Evolutionary conservation across 2,113 vertebrate genomes (phyloP).

Genomic region (Lanius ludovicianus): DNA sequence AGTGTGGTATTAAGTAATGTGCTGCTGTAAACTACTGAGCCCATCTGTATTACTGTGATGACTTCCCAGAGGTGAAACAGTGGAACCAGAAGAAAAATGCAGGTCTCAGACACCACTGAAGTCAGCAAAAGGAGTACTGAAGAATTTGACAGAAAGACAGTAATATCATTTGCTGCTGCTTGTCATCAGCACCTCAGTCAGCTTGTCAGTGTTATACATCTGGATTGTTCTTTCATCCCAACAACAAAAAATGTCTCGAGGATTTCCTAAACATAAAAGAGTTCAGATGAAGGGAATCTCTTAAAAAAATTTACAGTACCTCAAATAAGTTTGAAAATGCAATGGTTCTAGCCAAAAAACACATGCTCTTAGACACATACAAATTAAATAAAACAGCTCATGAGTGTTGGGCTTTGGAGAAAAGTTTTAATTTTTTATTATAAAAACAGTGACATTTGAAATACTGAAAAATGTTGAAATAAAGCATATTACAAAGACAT

Average conservation of each 20-base stretch:
- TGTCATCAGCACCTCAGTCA: not conserved
- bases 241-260: not conserved
- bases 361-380: not conserved
- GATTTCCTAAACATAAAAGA: not conserved
- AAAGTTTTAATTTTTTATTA: constrained; percentile 16
- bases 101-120: not conserved
- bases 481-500: constrained; percentile 24
- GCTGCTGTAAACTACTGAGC: not conserved
- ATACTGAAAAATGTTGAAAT: constrained; percentile 13
- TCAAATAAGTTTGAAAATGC: not conserved
- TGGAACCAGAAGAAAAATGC: not conserved
- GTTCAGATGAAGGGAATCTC: not conserved
- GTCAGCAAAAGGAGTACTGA: not conserved
- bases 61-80: not conserved
- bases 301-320: not conserved
- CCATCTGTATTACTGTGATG: not conserved
- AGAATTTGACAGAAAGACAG: not conserved
- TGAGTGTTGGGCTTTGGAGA: not conserved
- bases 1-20: not conserved
- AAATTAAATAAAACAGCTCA: not conserved
- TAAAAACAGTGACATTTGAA: constrained; percentile 6
- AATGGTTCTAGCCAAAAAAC: not conserved
- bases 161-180: not conserved
- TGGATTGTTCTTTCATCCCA: not conserved
- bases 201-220: not conserved